A percentile compares a stretch with the other conserved stretches of the same genome.
These are phyloP conservation scores for Leucoraja erinaceus DNA, from an alignment of 2,113 vertebrate species.

Conservation along the genomic window DNA sequence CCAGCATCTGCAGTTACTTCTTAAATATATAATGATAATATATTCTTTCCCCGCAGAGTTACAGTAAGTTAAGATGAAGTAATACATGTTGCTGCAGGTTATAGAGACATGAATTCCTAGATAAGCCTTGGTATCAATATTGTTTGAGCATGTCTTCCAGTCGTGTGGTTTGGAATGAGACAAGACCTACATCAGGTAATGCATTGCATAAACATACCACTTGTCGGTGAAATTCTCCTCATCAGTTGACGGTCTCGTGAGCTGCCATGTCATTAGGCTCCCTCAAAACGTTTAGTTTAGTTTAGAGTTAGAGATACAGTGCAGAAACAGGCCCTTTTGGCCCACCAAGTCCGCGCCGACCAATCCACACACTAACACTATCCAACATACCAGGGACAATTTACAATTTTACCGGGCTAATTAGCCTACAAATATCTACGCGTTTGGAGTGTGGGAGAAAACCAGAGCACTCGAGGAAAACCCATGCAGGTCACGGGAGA, in stretches of 20 bases:
- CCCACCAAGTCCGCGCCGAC: too few species aligned
- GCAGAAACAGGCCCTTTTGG: too few species aligned
- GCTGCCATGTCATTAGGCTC: neutral
- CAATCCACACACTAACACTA: too few species aligned
- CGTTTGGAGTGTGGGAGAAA: too few species aligned
- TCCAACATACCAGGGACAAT: too few species aligned
- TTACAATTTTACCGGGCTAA: too few species aligned
- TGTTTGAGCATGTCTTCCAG: neutral
- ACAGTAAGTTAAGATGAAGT: neutral
- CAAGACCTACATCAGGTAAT: neutral
- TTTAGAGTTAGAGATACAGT: too few species aligned
- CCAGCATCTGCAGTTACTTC: too few species aligned
- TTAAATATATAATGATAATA: too few species aligned
- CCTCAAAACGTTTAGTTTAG: neutral
- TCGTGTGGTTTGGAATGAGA: neutral
- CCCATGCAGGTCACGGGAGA: too few species aligned
- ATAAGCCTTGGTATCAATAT: neutral
- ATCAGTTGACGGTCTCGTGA: neutral
- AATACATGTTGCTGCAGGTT: constrained; percentile 12
- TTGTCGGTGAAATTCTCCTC: neutral
- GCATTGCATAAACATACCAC: neutral
- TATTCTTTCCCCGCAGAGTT: neutral
- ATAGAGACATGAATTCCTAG: constrained; percentile 2
- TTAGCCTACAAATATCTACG: too few species aligned
- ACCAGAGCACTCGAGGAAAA: too few species aligned